Evolutionary conservation across 2,797 vertebrate species (phyloP).

Genomic region (Smutsia temminckii): DNA sequence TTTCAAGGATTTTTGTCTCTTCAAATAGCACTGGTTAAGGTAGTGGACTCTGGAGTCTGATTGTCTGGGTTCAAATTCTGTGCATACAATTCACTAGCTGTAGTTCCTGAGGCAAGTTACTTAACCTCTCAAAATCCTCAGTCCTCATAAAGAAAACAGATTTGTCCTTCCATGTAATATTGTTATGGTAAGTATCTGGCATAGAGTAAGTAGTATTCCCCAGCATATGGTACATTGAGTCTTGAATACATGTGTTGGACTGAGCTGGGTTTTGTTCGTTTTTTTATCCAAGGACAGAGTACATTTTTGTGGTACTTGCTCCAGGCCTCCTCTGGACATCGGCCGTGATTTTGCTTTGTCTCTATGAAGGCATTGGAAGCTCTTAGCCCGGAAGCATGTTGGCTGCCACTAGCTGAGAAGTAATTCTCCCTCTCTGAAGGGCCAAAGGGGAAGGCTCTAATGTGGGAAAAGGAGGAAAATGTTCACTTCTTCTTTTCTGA

Average conservation of each 20-base stretch:
- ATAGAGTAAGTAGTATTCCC: background rate
- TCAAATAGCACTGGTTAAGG: background rate
- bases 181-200: background rate
- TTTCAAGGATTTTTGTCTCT: background rate
- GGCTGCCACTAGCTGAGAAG: background rate
- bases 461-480: background rate
- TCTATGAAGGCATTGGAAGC: background rate
- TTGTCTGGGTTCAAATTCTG: conserved; percentile 38
- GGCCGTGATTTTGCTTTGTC: background rate
- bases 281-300: background rate
- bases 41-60: background rate
- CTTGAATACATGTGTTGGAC: background rate
- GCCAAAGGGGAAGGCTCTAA: background rate
- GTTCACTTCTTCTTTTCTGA: background rate
- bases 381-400: background rate
- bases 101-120: background rate
- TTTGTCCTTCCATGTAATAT: background rate
- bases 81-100: background rate
- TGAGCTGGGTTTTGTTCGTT: background rate
- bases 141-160: background rate
- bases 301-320: background rate
- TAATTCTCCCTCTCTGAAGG: background rate
- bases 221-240: background rate
- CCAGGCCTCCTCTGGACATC: background rate
- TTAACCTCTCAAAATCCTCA: background rate